Evolutionary conservation across 35 echinoderm and acorn worm genomes (phyloP), one percentile per base, ranked within the genome.

Genomic region (Apostichopus californicus): DNA sequence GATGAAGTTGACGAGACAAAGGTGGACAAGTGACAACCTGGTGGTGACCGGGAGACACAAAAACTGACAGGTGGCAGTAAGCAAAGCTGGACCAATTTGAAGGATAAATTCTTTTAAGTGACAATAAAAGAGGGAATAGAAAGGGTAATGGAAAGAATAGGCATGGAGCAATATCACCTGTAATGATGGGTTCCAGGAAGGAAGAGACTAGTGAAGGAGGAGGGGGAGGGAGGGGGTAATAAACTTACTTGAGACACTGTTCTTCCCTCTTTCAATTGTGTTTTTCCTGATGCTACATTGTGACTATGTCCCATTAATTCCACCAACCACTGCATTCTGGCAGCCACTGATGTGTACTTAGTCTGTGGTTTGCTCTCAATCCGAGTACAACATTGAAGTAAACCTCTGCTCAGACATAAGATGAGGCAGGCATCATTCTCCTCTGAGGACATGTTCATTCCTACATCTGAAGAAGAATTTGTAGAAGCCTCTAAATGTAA

Each of bases 231-330:
- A 17, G 25, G 6, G 4, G 34, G 0, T 9, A 6, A 9, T 46
- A 80, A n/a, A 60, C 81, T 56, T 54, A 91, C 89, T 66, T 91
- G 46, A 8, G 55, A 54, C 14, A 91, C 53, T n/a, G 12, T 22
- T 6, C 73, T 73, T 20, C 77, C 77, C 21, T 91, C 73, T n/a
- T 23, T 79, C 17, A 91, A 55, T 56, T 77, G n/a, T 23, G 77
- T 78, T 57, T 79, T 91, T 15, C 77, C 77, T 26, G 71, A 91
- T 64, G 83, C 83, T 18, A 93, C 83, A 78, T 93, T 93, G 46
- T 88, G 83, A 34, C 55, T 78, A 78, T 93, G 92, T 26, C 92
- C 92, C 72, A 93, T 93, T 8, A 93, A 63, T 77, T 93, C 92
- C 55, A 93, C 83, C 83, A 93, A 55, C 92, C 92, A 93, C 22